Percentiles rank a stretch among this genome's conserved stretches.
Conservation (phyloP, 2,113 vertebrate species). For the Thymallus thymallus region DNA sequence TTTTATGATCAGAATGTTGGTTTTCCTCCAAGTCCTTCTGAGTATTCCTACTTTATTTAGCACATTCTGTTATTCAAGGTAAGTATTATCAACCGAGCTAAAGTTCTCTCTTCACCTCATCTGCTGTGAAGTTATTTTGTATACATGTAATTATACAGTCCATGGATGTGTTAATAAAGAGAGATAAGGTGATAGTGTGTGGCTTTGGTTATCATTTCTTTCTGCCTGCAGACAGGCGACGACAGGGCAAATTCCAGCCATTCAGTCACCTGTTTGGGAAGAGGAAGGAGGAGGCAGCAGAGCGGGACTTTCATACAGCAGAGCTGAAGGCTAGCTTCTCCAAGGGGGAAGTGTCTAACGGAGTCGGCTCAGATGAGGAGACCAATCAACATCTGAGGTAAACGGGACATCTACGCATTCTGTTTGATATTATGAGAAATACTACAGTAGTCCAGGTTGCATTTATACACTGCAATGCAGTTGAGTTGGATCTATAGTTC, state of each 20-base stretch:
- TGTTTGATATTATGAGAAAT: neutral
- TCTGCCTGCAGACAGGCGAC: conserved; percentile 83
- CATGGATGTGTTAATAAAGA: conserved; percentile 27
- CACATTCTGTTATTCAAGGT: conserved; percentile 16
- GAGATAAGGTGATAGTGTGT: conserved; percentile 24
- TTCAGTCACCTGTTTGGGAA: conserved; percentile 89
- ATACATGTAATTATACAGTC: conserved; percentile 8
- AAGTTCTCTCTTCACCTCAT: conserved; percentile 49
- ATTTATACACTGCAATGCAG: neutral
- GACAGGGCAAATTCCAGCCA: conserved; percentile 91
- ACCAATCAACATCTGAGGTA: conserved; percentile 81
- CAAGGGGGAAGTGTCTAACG: conserved; percentile 77
- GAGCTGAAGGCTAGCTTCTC: conserved; percentile 70
- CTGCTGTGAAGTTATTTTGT: conserved; percentile 27
- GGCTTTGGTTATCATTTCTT: conserved; percentile 31
- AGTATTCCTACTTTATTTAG: conserved; percentile 14
- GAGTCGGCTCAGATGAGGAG: conserved; percentile 81
- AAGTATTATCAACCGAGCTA: conserved; percentile 41
- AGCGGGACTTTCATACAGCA: neutral
- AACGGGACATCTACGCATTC: neutral
- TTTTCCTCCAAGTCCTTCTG: neutral
- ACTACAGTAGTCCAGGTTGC: neutral
- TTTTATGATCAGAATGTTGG: neutral
- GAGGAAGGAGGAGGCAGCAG: conserved; percentile 78
- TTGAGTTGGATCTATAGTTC: neutral